These are phyloP conservation scores for Zygogramma bicolorata DNA, from an alignment of 2,888 invertebrate genomes.

Conservation along the genomic window DNA sequence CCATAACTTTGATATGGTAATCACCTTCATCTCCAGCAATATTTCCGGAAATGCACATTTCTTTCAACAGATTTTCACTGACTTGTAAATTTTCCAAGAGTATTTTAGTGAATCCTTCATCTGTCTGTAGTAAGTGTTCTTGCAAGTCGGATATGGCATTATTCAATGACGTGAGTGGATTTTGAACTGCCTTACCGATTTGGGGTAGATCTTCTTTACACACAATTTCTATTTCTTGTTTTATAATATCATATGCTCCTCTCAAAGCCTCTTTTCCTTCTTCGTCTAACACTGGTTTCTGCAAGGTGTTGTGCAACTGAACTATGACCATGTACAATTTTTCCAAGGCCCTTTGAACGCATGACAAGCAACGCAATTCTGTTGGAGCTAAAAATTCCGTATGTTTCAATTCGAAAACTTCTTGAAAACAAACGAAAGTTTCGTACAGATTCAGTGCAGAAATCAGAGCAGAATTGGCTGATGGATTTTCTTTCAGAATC, in stretches of 20 bases:
- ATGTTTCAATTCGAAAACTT: conserved; percentile 17
- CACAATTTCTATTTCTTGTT: conserved; percentile 39
- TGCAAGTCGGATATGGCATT: neutral
- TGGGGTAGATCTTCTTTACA: conserved; percentile 14
- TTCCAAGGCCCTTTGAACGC: conserved; percentile 39
- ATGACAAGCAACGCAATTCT: conserved; percentile 32
- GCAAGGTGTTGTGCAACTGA: conserved; percentile 38
- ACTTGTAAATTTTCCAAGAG: conserved; percentile 27
- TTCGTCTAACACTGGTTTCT: conserved; percentile 45
- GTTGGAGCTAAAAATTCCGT: conserved; percentile 18
- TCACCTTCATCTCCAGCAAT: neutral
- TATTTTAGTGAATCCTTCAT: neutral
- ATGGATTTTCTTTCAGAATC: conserved; percentile 43
- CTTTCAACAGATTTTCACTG: conserved; percentile 20
- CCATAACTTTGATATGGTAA: conserved; percentile 15
- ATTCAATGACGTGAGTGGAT: conserved; percentile 23
- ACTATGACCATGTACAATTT: conserved; percentile 43
- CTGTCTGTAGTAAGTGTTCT: neutral
- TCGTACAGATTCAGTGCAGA: conserved; percentile 47
- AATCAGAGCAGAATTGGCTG: conserved; percentile 39
- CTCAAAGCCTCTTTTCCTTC: conserved; percentile 39
- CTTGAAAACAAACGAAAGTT: conserved; percentile 38
- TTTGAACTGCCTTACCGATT: neutral
- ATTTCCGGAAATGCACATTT: neutral
- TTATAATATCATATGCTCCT: conserved; percentile 40